A percentile compares a stretch with the other conserved stretches of the same genome.
Conservation (phyloP, 2,888 invertebrate species). For the Tachina grossa region DNA sequence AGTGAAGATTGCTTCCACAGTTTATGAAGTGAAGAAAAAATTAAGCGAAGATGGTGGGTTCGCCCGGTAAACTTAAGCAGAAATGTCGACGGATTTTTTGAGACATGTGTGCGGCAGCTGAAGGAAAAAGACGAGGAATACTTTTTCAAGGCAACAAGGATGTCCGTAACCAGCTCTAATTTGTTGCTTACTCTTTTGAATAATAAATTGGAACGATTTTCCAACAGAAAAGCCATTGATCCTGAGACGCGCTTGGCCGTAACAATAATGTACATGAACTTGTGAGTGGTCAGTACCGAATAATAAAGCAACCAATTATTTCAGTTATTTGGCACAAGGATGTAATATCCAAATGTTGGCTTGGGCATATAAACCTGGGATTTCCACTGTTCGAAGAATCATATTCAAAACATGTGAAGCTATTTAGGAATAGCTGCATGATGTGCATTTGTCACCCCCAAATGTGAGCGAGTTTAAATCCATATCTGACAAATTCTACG, state of each 20-base stretch:
- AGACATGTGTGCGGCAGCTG: background rate
- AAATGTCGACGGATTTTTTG: background rate
- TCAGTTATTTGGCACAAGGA: constrained; percentile 1
- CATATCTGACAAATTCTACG: constrained; percentile 3
- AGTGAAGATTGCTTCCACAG: background rate
- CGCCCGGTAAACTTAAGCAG: background rate
- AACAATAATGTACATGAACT: background rate
- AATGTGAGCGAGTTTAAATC: background rate
- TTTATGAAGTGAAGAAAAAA: background rate
- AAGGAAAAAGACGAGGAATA: background rate
- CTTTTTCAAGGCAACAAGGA: background rate
- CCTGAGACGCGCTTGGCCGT: background rate
- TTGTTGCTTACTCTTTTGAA: background rate
- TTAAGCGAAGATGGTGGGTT: background rate
- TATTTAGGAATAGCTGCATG: background rate
- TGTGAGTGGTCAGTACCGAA: background rate
- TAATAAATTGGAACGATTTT: constrained; percentile 14
- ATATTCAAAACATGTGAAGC: too few relatives aligned
- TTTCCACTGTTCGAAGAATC: background rate
- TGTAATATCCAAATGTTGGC: background rate
- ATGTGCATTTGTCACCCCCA: background rate
- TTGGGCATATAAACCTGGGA: constrained; percentile 4
- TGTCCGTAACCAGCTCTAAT: background rate
- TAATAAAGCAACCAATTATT: background rate
- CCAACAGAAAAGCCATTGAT: background rate